These are phyloP conservation scores for Yasuhikotakia modesta DNA, from an alignment of 2,797 vertebrate genomes.

Conservation along the genomic window DNA sequence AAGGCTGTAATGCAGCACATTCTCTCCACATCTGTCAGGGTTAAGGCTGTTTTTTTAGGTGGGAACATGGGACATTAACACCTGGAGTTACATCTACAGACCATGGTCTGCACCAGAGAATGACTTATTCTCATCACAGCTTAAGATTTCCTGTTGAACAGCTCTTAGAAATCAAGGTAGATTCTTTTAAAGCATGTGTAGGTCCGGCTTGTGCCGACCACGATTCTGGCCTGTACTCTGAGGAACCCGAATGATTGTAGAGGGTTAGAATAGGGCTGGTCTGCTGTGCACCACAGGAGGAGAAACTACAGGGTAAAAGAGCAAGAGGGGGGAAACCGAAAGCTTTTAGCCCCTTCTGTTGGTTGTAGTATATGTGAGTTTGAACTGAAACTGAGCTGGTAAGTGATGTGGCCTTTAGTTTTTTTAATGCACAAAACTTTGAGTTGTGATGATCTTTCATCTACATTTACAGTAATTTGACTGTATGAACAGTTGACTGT, in stretches of 20 bases:
- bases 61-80: not conserved
- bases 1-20: not conserved
- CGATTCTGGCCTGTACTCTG: not conserved
- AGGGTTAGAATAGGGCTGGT: too few species aligned
- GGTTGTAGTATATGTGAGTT: not conserved
- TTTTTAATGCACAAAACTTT: not conserved
- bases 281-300: slow-evolving; percentile 2
- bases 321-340: not conserved
- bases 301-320: not conserved
- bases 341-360: slow-evolving; percentile 6
- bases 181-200: slow-evolving; percentile 10
- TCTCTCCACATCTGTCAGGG: not conserved
- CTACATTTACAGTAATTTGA: not conserved
- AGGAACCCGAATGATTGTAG: slow-evolving; percentile 23
- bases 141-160: slow-evolving; percentile 4
- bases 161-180: slow-evolving; percentile 5
- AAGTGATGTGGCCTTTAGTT: not conserved
- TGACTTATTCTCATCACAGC: slow-evolving; percentile 60
- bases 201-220: not conserved
- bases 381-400: too few species aligned
- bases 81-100: slow-evolving; percentile 4
- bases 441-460: not conserved
- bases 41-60: not conserved
- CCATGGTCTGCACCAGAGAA: slow-evolving; percentile 24
- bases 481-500: not conserved